Evolutionary conservation across 2,113 vertebrate genomes (phyloP).

Genomic region (Passer montanus): DNA sequence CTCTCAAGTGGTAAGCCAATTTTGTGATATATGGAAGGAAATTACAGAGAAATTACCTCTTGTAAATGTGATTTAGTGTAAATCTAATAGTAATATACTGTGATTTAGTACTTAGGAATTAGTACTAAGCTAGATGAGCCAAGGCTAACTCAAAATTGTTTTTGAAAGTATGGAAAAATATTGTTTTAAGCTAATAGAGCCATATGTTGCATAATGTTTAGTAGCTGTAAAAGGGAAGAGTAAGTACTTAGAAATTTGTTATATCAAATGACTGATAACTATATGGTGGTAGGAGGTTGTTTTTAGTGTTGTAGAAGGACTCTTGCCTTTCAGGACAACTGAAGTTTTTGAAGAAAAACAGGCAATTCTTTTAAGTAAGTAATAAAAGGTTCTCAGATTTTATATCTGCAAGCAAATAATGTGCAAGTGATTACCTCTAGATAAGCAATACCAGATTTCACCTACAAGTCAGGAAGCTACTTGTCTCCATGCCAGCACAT

Average conservation of each 20-base stretch:
- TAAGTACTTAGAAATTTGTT: background rate
- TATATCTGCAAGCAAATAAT: background rate
- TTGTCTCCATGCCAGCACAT: slow-evolving; percentile 28
- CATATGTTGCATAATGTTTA: background rate
- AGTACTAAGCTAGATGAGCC: background rate
- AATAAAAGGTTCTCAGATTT: background rate
- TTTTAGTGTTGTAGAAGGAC: background rate
- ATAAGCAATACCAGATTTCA: slow-evolving; percentile 11
- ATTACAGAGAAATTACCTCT: background rate
- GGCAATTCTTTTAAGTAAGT: background rate
- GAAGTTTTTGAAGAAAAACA: background rate
- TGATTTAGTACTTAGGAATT: background rate
- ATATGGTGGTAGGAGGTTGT: background rate
- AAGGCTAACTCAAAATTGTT: background rate
- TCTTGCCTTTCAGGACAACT: background rate
- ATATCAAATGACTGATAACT: background rate
- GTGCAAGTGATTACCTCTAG: background rate
- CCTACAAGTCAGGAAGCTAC: background rate
- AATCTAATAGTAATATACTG: background rate
- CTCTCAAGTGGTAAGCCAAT: background rate
- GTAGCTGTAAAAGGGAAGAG: background rate
- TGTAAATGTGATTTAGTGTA: background rate
- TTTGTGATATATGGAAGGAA: background rate
- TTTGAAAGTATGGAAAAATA: background rate
- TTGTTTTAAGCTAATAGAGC: background rate